phyloP scores from a whole-genome alignment of 2,888 invertebrate genomes.

The Polylopha cassiicola region DNA sequence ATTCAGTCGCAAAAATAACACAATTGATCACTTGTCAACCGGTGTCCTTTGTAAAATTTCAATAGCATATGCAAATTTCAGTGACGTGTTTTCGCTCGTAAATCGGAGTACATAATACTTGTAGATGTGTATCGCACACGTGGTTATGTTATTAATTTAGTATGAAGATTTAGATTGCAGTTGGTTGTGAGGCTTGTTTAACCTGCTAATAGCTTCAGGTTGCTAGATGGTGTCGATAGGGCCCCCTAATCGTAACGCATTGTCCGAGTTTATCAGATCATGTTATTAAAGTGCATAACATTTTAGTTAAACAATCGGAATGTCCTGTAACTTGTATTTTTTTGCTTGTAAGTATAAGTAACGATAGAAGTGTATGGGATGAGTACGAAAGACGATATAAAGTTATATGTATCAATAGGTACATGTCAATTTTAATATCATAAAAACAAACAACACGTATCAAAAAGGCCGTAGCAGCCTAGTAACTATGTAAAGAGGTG shows the following conservation, averaged over 20 bases:
- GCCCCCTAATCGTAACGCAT: constrained; percentile 37
- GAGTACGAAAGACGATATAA: too few relatives aligned
- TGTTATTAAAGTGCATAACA: too few relatives aligned
- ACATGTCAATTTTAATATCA: too few relatives aligned
- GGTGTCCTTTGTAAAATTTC: constrained; percentile 40
- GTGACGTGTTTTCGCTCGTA: constrained; percentile 48
- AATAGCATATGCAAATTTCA: constrained; percentile 45
- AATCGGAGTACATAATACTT: constrained; percentile 45
- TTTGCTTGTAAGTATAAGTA: too few relatives aligned
- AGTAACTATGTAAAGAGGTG: too few relatives aligned
- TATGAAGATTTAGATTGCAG: constrained; percentile 29
- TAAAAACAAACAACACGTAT: too few relatives aligned
- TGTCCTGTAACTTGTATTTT: too few relatives aligned
- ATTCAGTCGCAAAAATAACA: constrained; percentile 58
- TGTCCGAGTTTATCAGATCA: too few relatives aligned
- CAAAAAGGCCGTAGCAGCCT: too few relatives aligned
- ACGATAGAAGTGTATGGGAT: too few relatives aligned
- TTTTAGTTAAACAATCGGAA: too few relatives aligned
- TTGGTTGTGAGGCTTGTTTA: constrained; percentile 60
- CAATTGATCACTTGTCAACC: constrained; percentile 71
- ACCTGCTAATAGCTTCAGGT: constrained; percentile 66
- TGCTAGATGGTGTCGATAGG: constrained; percentile 54
- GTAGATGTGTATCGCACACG: constrained; percentile 43
- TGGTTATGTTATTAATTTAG: constrained; percentile 22
- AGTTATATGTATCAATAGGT: too few relatives aligned